Conservation (phyloP, 64 coral and sea anemone species). For the Cladopsammia gracilis region DNA sequence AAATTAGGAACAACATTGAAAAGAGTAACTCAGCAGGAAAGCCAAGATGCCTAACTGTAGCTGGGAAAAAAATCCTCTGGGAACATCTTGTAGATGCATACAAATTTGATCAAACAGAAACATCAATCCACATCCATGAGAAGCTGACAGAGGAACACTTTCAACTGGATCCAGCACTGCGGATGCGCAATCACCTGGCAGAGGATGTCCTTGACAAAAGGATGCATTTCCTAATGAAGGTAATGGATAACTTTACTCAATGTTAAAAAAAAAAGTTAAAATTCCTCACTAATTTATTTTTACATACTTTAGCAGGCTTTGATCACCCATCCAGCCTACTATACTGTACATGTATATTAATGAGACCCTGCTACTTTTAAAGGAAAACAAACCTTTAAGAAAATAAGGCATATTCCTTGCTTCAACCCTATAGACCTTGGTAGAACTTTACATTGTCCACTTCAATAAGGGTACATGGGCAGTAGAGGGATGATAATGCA, state of each 20-base stretch:
- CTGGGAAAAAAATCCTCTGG: slow-evolving; percentile 44
- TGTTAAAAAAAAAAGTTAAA: not conserved
- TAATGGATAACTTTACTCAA: not conserved
- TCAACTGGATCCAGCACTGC: slow-evolving; percentile 16
- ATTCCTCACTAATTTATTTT: not conserved
- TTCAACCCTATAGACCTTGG: too few relatives aligned
- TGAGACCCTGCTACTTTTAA: not conserved
- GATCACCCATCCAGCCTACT: too few relatives aligned
- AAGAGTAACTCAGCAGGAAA: not conserved
- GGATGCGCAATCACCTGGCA: slow-evolving; percentile 47
- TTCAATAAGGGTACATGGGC: too few relatives aligned
- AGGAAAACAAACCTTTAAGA: too few relatives aligned
- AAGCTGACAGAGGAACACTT: slow-evolving; percentile 35
- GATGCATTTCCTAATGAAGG: slow-evolving; percentile 51
- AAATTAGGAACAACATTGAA: slow-evolving; percentile 2
- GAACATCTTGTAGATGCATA: slow-evolving; percentile 23
- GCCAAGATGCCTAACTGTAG: slow-evolving; percentile 26
- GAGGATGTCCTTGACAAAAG: slow-evolving; percentile 34
- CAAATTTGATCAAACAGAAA: slow-evolving; percentile 1
- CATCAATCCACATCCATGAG: slow-evolving; percentile 30
- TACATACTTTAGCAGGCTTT: too few relatives aligned
- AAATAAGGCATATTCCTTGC: too few relatives aligned
- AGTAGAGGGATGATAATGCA: too few relatives aligned
- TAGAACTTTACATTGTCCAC: too few relatives aligned
- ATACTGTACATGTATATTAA: too few relatives aligned